These are phyloP conservation scores for Drosophila leontia DNA, from an alignment of 1,140 invertebrate species.

Conservation along the genomic window DNA sequence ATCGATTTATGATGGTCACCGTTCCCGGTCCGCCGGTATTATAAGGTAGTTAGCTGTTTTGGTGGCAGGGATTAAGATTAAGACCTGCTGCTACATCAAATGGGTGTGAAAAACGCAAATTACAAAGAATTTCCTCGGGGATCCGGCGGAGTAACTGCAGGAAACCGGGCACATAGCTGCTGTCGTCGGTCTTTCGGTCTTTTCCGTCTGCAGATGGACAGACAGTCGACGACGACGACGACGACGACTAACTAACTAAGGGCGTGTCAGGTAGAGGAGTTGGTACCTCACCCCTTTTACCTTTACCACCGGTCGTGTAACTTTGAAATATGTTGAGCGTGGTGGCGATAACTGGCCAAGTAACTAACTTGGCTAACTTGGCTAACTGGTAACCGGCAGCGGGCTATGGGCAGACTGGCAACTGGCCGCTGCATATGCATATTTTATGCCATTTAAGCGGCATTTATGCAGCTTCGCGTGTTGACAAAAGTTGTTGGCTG, in stretches of 20 bases:
- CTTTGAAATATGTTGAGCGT: constrained; percentile 80
- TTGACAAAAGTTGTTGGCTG: constrained; percentile 82
- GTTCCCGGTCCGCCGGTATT: constrained; percentile 31
- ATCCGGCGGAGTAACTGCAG: constrained; percentile 45
- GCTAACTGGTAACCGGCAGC: constrained; percentile 45
- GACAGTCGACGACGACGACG: constrained; percentile 50
- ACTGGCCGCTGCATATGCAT: constrained; percentile 73
- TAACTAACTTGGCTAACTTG: constrained; percentile 59
- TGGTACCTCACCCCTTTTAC: constrained; percentile 15
- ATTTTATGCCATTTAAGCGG: constrained; percentile 81
- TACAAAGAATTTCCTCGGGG: constrained; percentile 72
- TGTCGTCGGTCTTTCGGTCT: constrained; percentile 27
- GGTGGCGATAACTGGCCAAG: constrained; percentile 77
- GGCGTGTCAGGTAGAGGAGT: constrained; percentile 69
- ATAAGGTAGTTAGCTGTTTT: constrained; percentile 76
- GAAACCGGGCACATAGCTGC: constrained; percentile 74
- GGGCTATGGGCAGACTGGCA: constrained; percentile 12
- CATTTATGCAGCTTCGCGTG: constrained; percentile 82
- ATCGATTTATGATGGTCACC: constrained; percentile 68
- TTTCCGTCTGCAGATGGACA: constrained; percentile 28
- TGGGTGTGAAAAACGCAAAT: constrained; percentile 82
- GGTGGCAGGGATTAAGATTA: constrained; percentile 81
- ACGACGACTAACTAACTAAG: constrained; percentile 75
- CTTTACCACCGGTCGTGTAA: constrained; percentile 61
- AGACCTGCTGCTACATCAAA: constrained; percentile 79